Evolutionary conservation across 2,113 vertebrate species (phyloP), one percentile per base, ranked within the genome.

Genomic region (Puntigrus tetrazona): DNA sequence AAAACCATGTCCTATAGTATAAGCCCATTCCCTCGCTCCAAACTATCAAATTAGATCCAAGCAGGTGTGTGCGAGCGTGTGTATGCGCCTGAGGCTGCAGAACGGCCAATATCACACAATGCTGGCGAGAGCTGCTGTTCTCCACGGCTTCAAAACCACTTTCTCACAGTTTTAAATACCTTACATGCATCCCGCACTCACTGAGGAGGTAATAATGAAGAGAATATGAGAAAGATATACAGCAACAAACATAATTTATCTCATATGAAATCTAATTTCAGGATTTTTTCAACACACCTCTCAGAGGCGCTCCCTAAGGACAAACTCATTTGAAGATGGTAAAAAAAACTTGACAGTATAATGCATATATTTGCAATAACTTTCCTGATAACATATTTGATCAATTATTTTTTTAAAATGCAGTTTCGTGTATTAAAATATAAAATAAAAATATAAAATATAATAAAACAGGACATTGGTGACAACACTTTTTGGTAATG

Each of bases 81-180:
- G 81, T n/a, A 36, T 63, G 78, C 9, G 18, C 61, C 38, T 45
- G 36, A 20, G 52, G 13, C 75, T 76, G 73, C 38, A 63, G 45
- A 67, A 57, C 29, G n/a, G 69, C 67, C 70, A 85, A 83, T 88
- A 88, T 80, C 74, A 88, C 80, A 87, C 75, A 87, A 80, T 88
- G 76, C 70, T 80, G 87, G 76, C 47, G 7, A 65, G 78, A 83
- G 67, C 65, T 85, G 84, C 22, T 69, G 9, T 18, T 79, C 34
- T 75, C 36, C 65, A 13, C 22, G 20, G 57, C 81, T 80, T 81
- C 67, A 70, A 76, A 59, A 69, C n/a, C 14, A 61, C 43, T 85
- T 78, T 75, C 79, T 81, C 76, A 31, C 69, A 38, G 76, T 61
- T 43, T 73, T 3, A 43, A 74, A 85, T 73, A 73, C 61, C 59